Evolutionary conservation across 2,797 vertebrate genomes (phyloP).

Genomic region (Gymnopithys bicolor): DNA sequence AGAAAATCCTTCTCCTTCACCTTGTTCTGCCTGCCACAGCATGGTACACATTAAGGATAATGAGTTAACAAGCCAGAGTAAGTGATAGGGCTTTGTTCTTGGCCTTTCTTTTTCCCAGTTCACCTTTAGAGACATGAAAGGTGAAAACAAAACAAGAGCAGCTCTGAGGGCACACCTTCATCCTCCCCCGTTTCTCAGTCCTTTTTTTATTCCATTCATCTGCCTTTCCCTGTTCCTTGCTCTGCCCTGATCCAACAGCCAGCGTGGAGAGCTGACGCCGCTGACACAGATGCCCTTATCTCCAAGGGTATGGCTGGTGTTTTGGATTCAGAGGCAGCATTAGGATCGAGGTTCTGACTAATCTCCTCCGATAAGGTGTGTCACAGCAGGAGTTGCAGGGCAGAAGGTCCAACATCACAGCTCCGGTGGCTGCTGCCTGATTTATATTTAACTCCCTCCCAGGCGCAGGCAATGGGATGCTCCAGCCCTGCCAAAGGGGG

Average conservation of each 20-base stretch:
- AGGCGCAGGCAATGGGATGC: neutral
- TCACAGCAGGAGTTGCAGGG: neutral
- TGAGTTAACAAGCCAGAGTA: neutral
- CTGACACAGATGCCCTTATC: conserved; percentile 3
- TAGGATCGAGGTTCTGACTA: neutral
- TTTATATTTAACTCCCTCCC: neutral
- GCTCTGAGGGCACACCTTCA: neutral
- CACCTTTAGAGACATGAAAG: neutral
- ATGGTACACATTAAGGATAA: neutral
- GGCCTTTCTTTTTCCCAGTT: neutral
- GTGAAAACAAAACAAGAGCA: neutral
- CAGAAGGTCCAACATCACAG: neutral
- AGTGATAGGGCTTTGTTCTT: neutral
- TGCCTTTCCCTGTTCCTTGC: neutral
- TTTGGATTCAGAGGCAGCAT: neutral
- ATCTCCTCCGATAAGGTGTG: neutral
- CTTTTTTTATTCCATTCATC: neutral
- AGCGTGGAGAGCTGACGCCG: rapidly evolving
- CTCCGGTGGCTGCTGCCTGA: neutral
- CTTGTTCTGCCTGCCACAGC: neutral
- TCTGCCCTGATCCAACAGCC: neutral
- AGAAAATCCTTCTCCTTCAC: neutral
- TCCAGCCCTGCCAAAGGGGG: neutral
- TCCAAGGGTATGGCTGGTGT: neutral
- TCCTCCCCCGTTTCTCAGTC: neutral